Percentiles rank a stretch among this genome's conserved stretches.
phyloP scores from a whole-genome alignment of 2,797 vertebrate genomes.

The Sphaeramia orbicularis region DNA sequence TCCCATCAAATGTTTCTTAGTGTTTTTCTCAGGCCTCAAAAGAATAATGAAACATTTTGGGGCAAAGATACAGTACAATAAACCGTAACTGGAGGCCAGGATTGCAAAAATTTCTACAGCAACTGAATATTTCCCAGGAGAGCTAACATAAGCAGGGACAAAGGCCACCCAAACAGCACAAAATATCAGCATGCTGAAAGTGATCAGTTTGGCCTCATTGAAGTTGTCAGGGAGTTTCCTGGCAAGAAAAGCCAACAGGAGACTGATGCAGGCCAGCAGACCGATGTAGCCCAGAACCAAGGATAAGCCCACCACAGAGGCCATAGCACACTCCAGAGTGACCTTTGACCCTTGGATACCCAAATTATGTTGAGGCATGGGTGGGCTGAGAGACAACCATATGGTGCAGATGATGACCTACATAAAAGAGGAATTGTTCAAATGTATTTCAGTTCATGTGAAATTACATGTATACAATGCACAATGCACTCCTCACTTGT shows the following conservation, averaged over 20 bases:
- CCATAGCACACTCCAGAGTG: slow-evolving; percentile 71
- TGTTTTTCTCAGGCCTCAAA: slow-evolving; percentile 77
- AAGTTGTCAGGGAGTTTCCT: slow-evolving; percentile 83
- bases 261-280: slow-evolving; percentile 72
- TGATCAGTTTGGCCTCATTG: slow-evolving; percentile 84
- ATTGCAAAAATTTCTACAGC: slow-evolving; percentile 85
- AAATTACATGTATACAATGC: not conserved
- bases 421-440: slow-evolving; percentile 9
- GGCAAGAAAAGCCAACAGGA: slow-evolving; percentile 82
- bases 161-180: slow-evolving; percentile 82
- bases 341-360: slow-evolving; percentile 74
- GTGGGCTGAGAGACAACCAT: slow-evolving; percentile 77
- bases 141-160: slow-evolving; percentile 82
- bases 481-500: slow-evolving; percentile 55
- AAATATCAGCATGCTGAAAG: slow-evolving; percentile 85
- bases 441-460: not conserved
- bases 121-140: slow-evolving; percentile 82
- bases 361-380: slow-evolving; percentile 67
- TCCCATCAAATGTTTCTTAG: slow-evolving; percentile 79
- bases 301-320: slow-evolving; percentile 78
- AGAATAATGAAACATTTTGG: slow-evolving; percentile 81
- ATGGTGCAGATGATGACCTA: slow-evolving; percentile 71
- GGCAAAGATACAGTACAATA: slow-evolving; percentile 82
- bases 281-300: slow-evolving; percentile 83
- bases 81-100: slow-evolving; percentile 80